Evolutionary conservation across 2,113 vertebrate genomes (phyloP).

Genomic region (Menidia beryllina): DNA sequence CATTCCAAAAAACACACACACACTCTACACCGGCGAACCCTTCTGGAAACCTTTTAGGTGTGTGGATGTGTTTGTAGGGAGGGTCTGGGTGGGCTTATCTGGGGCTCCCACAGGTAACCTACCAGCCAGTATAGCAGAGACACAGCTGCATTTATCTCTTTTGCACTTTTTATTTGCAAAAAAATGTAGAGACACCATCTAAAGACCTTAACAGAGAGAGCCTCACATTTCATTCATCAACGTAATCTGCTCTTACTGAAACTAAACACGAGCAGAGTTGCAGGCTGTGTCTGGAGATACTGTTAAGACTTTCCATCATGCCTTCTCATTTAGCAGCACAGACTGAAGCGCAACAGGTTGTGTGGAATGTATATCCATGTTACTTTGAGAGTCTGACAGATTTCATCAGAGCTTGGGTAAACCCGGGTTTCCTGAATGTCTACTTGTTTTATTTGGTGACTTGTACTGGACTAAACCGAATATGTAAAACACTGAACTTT

Average conservation of each 20-base stretch:
- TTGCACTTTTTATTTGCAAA: slow-evolving; percentile 30
- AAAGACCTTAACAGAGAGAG: slow-evolving; percentile 15
- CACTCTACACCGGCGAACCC: neutral
- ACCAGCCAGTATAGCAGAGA: neutral
- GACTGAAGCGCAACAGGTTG: neutral
- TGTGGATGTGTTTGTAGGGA: slow-evolving; percentile 7
- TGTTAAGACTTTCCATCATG: neutral
- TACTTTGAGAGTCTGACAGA: neutral
- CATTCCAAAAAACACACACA: slow-evolving; percentile 30
- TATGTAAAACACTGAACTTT: neutral
- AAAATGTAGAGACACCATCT: slow-evolving; percentile 28
- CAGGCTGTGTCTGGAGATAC: neutral
- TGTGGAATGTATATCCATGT: neutral
- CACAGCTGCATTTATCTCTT: slow-evolving; percentile 29
- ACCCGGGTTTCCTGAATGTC: too few relatives aligned
- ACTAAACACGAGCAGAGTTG: neutral
- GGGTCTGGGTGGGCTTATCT: slow-evolving; percentile 12
- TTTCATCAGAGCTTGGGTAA: neutral
- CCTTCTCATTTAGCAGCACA: neutral
- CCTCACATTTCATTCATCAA: slow-evolving; percentile 10
- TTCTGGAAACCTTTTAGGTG: slow-evolving; percentile 49
- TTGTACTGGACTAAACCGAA: neutral
- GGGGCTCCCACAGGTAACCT: slow-evolving; percentile 46
- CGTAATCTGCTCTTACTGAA: neutral
- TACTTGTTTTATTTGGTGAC: too few relatives aligned